Evolutionary conservation across 92 coral and sea anemone species (phyloP), one percentile per base, ranked within the genome.

Genomic region (Phenganax marumi): DNA sequence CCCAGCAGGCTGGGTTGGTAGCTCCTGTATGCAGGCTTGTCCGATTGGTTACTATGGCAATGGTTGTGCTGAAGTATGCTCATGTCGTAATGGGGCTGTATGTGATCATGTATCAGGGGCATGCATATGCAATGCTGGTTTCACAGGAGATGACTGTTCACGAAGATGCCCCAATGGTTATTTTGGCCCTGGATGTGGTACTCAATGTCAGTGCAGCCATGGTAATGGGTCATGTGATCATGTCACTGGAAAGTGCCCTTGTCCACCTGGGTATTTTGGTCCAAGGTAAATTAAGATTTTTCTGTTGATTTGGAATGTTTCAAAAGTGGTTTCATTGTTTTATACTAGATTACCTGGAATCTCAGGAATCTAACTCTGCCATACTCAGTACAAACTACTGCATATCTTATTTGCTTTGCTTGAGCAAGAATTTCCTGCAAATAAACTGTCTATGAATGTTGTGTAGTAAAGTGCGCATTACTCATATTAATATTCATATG

Each of bases 1-100:
- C 47, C 92, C 93, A 8, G 77, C 97, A 62, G 99, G 99, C 51
- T 92, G 87, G 88, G 92, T 82, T 74, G 99, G 99, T 26, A 84
- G 72, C 66, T 65, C 82, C 33, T 96, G 99, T 61, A 23, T 84
- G 9, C 91, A 92, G 70, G 84, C 93, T 46, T 96, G 99, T 61
- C 83, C 84, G 8, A 8, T 22, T 26, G 97, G 97, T 61, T 74
- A 68, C 89, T 96, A 92, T 84, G 99, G 99, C 70, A 56, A 68
- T 66, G 77, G 83, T 76, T 96, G 99, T 78, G 57, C 90, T 18
- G 83, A 84, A 71, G 63, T 57, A 49, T 96, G 99, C 82, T 24
- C 78, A 24, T 96, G 99, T 76, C 76, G 54, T 50, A 88, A 85
- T 81, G 79, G 79, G 52, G 93, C 90, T 22, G 76, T 88, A 8